phyloP scores from a whole-genome alignment of 2,888 invertebrate species.

The Yponomeuta malinellus region DNA sequence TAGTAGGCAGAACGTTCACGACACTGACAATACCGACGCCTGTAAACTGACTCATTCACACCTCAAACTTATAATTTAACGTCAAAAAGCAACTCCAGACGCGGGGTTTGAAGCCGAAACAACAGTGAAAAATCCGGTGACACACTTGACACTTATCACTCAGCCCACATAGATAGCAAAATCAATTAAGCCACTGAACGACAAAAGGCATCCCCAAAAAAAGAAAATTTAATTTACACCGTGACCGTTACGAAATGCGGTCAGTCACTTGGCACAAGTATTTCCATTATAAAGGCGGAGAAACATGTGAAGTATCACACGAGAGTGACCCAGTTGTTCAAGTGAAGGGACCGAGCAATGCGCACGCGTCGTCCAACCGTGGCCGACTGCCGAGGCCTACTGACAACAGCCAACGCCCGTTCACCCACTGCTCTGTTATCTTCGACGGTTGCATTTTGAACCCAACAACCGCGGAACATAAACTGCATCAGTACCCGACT shows the following conservation, averaged over 20 bases:
- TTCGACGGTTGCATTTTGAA: conserved; percentile 27
- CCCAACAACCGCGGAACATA: background rate
- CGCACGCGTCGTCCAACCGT: conserved; percentile 59
- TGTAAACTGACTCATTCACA: conserved; percentile 74
- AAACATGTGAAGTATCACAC: conserved; percentile 52
- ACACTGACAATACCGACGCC: conserved; percentile 71
- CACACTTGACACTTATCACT: conserved; percentile 61
- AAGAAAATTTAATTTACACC: background rate
- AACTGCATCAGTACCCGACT: background rate
- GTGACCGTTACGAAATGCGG: conserved; percentile 22
- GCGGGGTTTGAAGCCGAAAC: background rate
- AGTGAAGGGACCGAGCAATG: conserved; percentile 27
- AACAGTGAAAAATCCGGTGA: conserved; percentile 37
- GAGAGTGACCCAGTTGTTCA: conserved; percentile 52
- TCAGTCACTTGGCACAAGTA: conserved; percentile 48
- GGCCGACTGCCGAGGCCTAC: conserved; percentile 58
- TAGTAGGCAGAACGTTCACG: conserved; percentile 72
- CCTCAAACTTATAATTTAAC: conserved; percentile 34
- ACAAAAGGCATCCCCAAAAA: conserved; percentile 27
- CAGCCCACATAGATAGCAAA: conserved; percentile 61
- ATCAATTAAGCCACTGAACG: conserved; percentile 42
- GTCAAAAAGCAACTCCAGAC: background rate
- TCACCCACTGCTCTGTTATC: conserved; percentile 70
- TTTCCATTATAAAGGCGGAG: conserved; percentile 47
- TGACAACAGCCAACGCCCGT: conserved; percentile 62